phyloP scores from a whole-genome alignment of 2,888 invertebrate species.

The Endomychus coccineus region DNA sequence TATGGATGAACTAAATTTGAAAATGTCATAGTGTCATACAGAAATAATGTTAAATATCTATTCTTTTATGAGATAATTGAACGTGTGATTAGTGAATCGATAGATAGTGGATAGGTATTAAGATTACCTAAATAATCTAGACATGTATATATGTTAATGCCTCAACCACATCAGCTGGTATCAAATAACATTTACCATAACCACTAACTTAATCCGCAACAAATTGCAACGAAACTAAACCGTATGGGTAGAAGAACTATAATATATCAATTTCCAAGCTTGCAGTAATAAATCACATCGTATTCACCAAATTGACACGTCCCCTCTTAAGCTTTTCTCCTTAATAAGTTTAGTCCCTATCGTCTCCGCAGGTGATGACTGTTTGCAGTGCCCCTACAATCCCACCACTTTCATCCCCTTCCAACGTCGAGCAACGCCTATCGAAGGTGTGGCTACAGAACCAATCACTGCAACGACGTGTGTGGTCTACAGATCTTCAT shows the following conservation, averaged over 20 bases:
- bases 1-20: too few species aligned
- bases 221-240: conserved; percentile 22
- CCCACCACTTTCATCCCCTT: too few species aligned
- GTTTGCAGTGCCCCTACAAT: conserved; percentile 18
- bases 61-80: too few species aligned
- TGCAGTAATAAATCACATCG: conserved; percentile 30
- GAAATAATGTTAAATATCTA: too few species aligned
- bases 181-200: conserved; percentile 22
- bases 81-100: too few species aligned
- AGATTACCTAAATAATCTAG: too few species aligned
- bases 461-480: conserved; percentile 44
- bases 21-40: too few species aligned
- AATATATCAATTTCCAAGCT: conserved; percentile 31
- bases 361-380: conserved; percentile 13
- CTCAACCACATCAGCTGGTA: conserved; percentile 23
- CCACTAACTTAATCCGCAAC: conserved; percentile 28
- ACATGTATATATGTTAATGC: too few species aligned
- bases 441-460: conserved; percentile 31
- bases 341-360: conserved; percentile 13
- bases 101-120: too few species aligned
- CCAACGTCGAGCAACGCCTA: conserved; percentile 21
- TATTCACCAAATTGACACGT: conserved; percentile 32
- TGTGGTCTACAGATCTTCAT: conserved; percentile 46
- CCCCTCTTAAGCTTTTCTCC: conserved; percentile 14
- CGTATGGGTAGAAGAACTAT: conserved; percentile 16